These are phyloP conservation scores for Clytia hemisphaerica DNA, from an alignment of 30 jellyfish, hydroid and myxozoan genomes.

Conservation along the genomic window DNA sequence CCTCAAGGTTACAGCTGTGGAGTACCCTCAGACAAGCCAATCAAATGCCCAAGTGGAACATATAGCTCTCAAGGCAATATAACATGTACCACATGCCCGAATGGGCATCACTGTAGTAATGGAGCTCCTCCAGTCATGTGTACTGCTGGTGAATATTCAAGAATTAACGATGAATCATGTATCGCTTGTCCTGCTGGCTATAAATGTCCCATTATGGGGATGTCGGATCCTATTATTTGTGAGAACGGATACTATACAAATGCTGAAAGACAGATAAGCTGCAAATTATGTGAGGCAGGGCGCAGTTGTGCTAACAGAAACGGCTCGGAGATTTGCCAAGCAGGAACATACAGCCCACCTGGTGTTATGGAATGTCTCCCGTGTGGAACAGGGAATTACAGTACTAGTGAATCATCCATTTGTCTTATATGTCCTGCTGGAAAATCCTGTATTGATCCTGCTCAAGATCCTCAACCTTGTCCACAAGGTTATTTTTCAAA, in stretches of 20 bases:
- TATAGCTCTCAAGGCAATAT: slow-evolving; percentile 77
- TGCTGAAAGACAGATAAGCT: slow-evolving; percentile 54
- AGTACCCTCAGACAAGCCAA: slow-evolving; percentile 48
- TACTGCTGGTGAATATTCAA: slow-evolving; percentile 75
- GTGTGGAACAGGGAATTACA: slow-evolving; percentile 74
- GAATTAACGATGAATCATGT: slow-evolving; percentile 52
- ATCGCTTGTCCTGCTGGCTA: slow-evolving; percentile 76
- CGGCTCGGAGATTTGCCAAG: slow-evolving; percentile 49
- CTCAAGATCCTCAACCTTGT: slow-evolving; percentile 62
- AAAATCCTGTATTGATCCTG: slow-evolving; percentile 66
- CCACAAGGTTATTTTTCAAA: slow-evolving; percentile 76
- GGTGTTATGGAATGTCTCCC: slow-evolving; percentile 59
- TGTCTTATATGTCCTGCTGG: slow-evolving; percentile 90
- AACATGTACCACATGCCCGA: slow-evolving; percentile 86
- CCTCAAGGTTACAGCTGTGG: slow-evolving; percentile 88
- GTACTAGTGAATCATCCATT: slow-evolving; percentile 66
- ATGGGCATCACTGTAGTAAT: slow-evolving; percentile 66
- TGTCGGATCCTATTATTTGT: slow-evolving; percentile 53
- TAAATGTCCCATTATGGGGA: slow-evolving; percentile 65
- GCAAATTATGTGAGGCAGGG: slow-evolving; percentile 87
- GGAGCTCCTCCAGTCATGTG: slow-evolving; percentile 87
- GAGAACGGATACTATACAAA: slow-evolving; percentile 69
- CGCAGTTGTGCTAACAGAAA: slow-evolving; percentile 60
- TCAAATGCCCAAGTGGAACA: slow-evolving; percentile 58
- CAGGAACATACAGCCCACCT: slow-evolving; percentile 71